These are phyloP conservation scores for Psittacula echo DNA, from an alignment of 2,797 vertebrate genomes.

Conservation along the genomic window DNA sequence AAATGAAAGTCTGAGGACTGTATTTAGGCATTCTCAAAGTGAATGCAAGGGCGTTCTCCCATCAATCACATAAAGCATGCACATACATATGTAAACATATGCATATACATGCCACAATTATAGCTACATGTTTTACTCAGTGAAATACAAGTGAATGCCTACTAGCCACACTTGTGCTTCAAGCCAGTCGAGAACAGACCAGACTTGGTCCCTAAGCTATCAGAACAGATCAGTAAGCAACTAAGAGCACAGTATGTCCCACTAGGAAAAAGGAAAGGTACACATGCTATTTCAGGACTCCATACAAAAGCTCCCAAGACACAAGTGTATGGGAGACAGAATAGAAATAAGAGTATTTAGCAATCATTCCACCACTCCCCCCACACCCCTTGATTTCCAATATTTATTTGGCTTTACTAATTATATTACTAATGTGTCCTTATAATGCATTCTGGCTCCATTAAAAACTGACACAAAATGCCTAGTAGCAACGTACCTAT, in stretches of 20 bases:
- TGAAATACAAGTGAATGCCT: not conserved
- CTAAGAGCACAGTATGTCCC: not conserved
- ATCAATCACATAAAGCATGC: not conserved
- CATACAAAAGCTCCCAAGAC: not conserved
- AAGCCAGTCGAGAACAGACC: not conserved
- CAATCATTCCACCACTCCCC: not conserved
- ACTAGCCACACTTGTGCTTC: not conserved
- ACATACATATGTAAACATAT: not conserved
- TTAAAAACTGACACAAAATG: not conserved
- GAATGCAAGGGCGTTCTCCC: not conserved
- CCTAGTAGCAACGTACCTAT: not conserved
- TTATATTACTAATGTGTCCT: not conserved
- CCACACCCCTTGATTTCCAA: fast-evolving
- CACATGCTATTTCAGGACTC: not conserved
- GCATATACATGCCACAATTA: not conserved
- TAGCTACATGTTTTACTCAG: not conserved
- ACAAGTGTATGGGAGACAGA: not conserved
- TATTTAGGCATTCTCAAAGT: not conserved
- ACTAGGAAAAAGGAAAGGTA: not conserved
- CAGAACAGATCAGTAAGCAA: not conserved
- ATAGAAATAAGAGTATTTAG: not conserved
- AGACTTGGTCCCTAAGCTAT: not conserved
- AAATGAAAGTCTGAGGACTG: not conserved
- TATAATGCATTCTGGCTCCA: not conserved
- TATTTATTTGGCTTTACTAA: not conserved